Evolutionary conservation across 2,797 vertebrate species (phyloP), one percentile per base, ranked within the genome.

Genomic region (Ibycter americanus): DNA sequence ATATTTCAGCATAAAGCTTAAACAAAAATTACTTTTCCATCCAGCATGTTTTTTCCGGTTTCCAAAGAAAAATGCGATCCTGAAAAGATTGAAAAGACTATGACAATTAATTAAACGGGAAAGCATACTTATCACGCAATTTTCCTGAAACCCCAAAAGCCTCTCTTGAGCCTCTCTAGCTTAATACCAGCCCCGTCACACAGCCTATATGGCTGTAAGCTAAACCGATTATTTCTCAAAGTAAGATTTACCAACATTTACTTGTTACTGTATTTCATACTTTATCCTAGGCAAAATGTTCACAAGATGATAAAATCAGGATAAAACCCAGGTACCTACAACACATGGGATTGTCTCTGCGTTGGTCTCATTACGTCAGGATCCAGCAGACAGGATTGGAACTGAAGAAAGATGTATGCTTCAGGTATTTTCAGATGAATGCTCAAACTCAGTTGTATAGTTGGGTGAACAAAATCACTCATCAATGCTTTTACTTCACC

Each of bases 41-140:
- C 0, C 0, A 65, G 34, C 18, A 18, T 0, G 0, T 42, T 36
- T 76, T 34, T 40, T 42, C 61, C 63, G 15, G 26, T 52, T 87
- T 52, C 74, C 67, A 55, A 5, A 13, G 47, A 47, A 22, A 90
- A 82, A 66, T 1, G 18, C 22, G 31, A 79, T 47, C 38, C 88
- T 62, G 62, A 38, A 80, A 47, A 72, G 62, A 63, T 4, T 32
- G 23, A 29, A 90, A 76, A 84, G 34, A 52, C 55, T 54, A 15
- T 47, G 38, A 46, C 27, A 91, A 51, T 38, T n/a, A 62, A 58
- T 82, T 47, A 31, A 79, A 17, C 38, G 72, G 77, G 42, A 70
- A 66, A 90, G 63, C 20, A 6, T 34, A 14, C 25, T 72, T 4
- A 46, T 15, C 19, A 13, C 36, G 10, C 9, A 17, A 15, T 44